Percentiles rank a stretch among this genome's conserved stretches.
phyloP scores from a whole-genome alignment of 2,797 vertebrate species.

The Cuniculus paca region DNA sequence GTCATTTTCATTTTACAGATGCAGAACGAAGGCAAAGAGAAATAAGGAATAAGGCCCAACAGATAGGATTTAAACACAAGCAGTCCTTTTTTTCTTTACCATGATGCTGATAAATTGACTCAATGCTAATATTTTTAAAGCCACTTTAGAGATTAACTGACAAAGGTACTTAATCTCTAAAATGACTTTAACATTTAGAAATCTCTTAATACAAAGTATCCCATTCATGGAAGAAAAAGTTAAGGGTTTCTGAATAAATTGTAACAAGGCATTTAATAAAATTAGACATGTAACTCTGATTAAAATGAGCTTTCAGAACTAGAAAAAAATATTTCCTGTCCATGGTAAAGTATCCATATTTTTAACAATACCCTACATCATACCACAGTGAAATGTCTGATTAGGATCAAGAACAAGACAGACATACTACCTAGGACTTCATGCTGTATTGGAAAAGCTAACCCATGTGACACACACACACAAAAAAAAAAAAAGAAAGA shows the following conservation, averaged over 20 bases:
- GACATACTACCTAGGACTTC: constrained; percentile 23
- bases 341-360: constrained; percentile 5
- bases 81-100: not conserved
- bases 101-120: constrained; percentile 48
- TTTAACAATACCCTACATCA: constrained; percentile 47
- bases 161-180: constrained; percentile 74
- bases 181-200: constrained; percentile 74
- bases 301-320: constrained; percentile 57
- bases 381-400: constrained; percentile 1
- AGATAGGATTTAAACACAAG: not conserved
- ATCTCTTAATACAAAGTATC: constrained; percentile 64
- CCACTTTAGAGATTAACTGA: constrained; percentile 67
- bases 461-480: not conserved
- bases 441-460: constrained; percentile 16
- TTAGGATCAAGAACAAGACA: constrained; percentile 9
- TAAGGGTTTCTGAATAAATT: constrained; percentile 69
- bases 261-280: constrained; percentile 75
- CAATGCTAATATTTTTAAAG: constrained; percentile 57
- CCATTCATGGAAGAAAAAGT: constrained; percentile 54
- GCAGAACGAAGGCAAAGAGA: constrained; percentile 43
- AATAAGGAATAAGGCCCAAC: not conserved
- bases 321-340: constrained; percentile 9
- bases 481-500: constrained; percentile 47
- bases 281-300: constrained; percentile 62
- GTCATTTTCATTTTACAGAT: not conserved